phyloP scores from a whole-genome alignment of 2,113 vertebrate species.

The Oncorhynchus kisutch region DNA sequence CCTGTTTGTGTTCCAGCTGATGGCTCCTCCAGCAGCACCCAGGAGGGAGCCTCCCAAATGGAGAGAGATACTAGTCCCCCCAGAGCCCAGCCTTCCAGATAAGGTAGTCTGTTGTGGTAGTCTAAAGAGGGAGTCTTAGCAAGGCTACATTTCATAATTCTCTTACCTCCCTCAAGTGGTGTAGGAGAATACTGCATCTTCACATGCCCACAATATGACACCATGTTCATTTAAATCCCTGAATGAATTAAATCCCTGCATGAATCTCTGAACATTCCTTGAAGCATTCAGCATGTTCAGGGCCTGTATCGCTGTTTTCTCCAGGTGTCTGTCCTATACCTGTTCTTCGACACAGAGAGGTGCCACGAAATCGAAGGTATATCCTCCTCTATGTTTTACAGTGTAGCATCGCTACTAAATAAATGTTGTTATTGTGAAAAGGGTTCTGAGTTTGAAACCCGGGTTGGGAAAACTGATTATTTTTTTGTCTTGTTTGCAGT shows the following conservation, averaged over 20 bases:
- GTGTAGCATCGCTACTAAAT: neutral
- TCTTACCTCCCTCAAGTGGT: slow-evolving; percentile 17
- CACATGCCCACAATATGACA: too few species aligned
- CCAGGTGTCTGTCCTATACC: slow-evolving; percentile 20
- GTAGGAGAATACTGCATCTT: neutral
- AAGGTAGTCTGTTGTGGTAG: neutral
- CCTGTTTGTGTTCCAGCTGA: neutral
- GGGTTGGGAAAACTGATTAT: neutral
- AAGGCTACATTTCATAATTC: neutral
- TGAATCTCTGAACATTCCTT: neutral
- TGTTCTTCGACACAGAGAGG: slow-evolving; percentile 15
- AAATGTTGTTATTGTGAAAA: too few species aligned
- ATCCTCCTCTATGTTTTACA: neutral
- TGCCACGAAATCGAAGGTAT: neutral
- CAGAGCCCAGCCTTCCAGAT: neutral
- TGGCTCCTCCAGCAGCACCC: neutral
- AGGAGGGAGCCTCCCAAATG: neutral
- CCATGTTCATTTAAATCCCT: too few species aligned
- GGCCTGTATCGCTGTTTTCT: neutral
- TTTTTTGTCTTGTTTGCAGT: slow-evolving; percentile 7
- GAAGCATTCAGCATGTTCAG: slow-evolving; percentile 1
- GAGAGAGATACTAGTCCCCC: neutral
- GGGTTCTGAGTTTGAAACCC: too few species aligned
- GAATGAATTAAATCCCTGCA: neutral
- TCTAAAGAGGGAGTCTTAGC: neutral